phyloP scores from a whole-genome alignment of 2,797 vertebrate genomes.

The Aldrovandia affinis region DNA sequence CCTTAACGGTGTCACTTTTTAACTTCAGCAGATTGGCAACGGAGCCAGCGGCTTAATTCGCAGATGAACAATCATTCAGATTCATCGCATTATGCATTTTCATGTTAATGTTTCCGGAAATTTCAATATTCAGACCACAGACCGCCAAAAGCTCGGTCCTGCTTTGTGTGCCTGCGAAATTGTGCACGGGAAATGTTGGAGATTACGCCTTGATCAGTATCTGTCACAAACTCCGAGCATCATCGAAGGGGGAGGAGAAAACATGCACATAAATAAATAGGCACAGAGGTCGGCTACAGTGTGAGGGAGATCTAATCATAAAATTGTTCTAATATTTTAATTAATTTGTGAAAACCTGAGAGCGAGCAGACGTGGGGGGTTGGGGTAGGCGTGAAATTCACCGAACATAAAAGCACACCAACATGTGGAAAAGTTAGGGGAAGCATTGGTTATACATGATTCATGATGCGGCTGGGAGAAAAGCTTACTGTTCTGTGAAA shows the following conservation, averaged over 20 bases:
- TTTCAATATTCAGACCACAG: not conserved
- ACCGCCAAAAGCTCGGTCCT: not conserved
- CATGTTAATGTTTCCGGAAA: not conserved
- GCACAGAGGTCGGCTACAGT: too few relatives aligned
- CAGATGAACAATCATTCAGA: not conserved
- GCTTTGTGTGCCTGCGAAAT: not conserved
- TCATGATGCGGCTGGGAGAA: slow-evolving; percentile 62
- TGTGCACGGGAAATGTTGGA: not conserved
- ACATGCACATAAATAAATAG: too few relatives aligned
- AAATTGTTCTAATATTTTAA: not conserved
- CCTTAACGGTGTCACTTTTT: not conserved
- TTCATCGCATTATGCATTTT: not conserved
- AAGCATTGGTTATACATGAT: slow-evolving; percentile 61
- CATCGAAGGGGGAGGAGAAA: too few relatives aligned
- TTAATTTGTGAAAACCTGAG: not conserved
- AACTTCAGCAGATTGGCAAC: not conserved
- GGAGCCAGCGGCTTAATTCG: not conserved
- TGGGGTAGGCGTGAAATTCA: not conserved
- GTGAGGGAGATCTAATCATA: not conserved
- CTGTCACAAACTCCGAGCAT: not conserved
- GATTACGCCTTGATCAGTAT: not conserved
- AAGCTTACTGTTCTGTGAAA: slow-evolving; percentile 72
- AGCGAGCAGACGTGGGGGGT: not conserved
- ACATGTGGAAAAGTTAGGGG: slow-evolving; percentile 45
- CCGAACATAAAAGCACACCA: slow-evolving; percentile 31